Evolutionary conservation across 2,797 vertebrate genomes (phyloP), one percentile per base, ranked within the genome.

Genomic region (Naso thynnoides): DNA sequence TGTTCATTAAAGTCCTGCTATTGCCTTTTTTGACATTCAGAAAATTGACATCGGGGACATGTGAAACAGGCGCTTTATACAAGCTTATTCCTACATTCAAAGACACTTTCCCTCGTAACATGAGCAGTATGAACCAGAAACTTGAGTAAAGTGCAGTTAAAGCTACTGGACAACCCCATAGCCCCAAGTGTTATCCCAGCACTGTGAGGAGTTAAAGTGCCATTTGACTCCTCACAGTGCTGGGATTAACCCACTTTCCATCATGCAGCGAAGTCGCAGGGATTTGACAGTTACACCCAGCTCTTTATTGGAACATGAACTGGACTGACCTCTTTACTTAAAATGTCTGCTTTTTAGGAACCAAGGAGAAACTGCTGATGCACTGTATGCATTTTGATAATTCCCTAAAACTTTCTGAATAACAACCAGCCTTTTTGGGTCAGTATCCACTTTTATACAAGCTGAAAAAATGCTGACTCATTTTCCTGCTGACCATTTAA

Each of bases 201-300:
- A 33, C 33, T 33, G 33, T 33, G 33, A 33, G 33, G 1, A 76
- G 39, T 55, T 45, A 49, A 24, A 21, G 36, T 61, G 55, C 41
- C 56, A 27, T 57, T 78, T 86, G 69, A 58, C 61, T 78, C 49
- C 26, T 31, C 38, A 59, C 45, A 63, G 70, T 69, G 58, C 48
- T 55, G 58, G 45, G 79, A 87, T 73, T 76, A 74, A 78, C 52
- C 65, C 47, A 80, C 55, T 79, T 73, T 78, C 75, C 60, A 50
- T 65, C 52, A 31, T 14, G 49, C 71, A 60, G 73, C 60, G 39
- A 67, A 75, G 82, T 83, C 66, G 39, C 61, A 49, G 27, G 24
- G 58, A 70, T 77, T 53, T 86, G 80, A 81, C 78, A 78, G 79
- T 39, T 50, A 26, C 42, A 67, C n/a, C 61, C 65, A 0, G 52